phyloP scores from a whole-genome alignment of 2,797 vertebrate genomes.

The Crocodylus rhombifer region DNA sequence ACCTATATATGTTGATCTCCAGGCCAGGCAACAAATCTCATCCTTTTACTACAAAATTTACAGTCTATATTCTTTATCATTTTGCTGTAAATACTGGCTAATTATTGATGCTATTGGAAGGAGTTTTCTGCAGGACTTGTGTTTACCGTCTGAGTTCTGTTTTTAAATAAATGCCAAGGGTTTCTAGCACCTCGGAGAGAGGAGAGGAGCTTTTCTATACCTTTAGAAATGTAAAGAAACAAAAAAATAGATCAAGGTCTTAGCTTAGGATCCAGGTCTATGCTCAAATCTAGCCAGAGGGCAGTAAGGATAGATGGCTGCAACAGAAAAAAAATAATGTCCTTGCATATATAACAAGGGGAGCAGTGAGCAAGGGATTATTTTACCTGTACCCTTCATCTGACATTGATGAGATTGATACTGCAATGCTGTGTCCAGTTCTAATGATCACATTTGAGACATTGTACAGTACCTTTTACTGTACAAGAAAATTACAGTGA shows the following conservation, averaged over 20 bases:
- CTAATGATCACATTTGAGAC: no score
- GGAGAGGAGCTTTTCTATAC: not conserved
- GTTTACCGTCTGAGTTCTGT: not conserved
- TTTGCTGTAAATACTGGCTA: not conserved
- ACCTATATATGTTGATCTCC: not conserved
- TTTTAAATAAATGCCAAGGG: not conserved
- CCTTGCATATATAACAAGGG: not conserved
- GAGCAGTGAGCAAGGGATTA: not conserved
- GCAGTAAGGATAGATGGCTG: rapidly evolving
- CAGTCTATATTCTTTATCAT: not conserved
- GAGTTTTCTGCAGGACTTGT: not conserved
- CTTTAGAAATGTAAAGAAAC: not conserved
- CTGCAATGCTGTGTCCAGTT: not conserved
- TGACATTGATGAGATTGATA: not conserved
- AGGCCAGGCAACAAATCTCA: not conserved
- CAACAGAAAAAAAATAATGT: not conserved
- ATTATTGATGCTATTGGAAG: not conserved
- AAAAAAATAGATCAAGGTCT: not conserved
- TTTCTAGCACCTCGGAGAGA: not conserved
- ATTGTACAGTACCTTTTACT: no score
- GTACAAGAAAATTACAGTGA: no score
- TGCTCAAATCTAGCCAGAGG: not conserved
- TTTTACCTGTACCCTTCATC: not conserved
- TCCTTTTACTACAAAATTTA: not conserved
- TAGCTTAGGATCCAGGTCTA: not conserved